A percentile compares a stretch with the other conserved stretches of the same genome.
phyloP scores from a whole-genome alignment of 2,797 vertebrate species.

The Megalops cyprinoides region DNA sequence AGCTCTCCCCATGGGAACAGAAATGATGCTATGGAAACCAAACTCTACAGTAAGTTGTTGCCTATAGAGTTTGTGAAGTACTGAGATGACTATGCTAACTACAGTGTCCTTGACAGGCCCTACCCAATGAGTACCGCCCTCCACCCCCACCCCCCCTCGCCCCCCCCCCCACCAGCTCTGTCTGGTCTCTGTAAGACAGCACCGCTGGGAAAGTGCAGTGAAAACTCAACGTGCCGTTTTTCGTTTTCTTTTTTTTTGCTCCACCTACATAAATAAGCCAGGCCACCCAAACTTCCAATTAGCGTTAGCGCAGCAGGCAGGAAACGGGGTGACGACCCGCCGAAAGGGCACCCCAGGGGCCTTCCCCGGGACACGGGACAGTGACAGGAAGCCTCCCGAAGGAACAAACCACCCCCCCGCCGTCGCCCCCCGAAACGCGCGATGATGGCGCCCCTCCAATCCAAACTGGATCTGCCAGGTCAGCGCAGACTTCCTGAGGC shows the following conservation, averaged over 20 bases:
- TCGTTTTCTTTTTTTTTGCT: no score
- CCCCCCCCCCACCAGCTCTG: not conserved
- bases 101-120: no score
- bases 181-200: not conserved
- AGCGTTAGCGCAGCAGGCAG: conserved; percentile 77
- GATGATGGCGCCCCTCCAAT: not conserved
- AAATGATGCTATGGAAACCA: not conserved
- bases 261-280: conserved; percentile 86
- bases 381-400: not conserved
- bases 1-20: not conserved
- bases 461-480: not conserved
- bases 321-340: conserved; percentile 64
- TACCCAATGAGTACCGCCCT: no score
- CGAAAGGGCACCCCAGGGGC: not conserved
- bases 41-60: not conserved
- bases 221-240: conserved; percentile 66
- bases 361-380: no score
- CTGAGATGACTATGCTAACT: no score
- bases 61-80: not conserved
- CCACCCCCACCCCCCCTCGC: not conserved
- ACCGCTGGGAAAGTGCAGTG: not conserved
- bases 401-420: not conserved
- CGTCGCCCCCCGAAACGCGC: no score
- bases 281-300: conserved; percentile 88
- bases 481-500: no score